Conservation (phyloP, 2,113 vertebrate species). For the Peromyscus californicus region DNA sequence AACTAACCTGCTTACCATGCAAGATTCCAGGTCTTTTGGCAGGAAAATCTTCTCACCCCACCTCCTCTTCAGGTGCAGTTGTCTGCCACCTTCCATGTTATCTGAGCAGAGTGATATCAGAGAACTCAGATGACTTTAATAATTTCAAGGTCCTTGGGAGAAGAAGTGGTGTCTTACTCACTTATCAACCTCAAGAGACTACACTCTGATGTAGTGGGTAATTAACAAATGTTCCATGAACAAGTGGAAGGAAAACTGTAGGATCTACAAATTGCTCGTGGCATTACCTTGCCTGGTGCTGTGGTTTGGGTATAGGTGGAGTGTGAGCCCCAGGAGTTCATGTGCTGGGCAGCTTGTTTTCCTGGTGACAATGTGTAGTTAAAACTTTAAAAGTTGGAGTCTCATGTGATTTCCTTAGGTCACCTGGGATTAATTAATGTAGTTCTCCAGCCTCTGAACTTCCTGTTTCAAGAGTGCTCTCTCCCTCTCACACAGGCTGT, state of each 20-base stretch:
- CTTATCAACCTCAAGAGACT: not conserved
- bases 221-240: not conserved
- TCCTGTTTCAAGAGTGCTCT: not conserved
- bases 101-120: not conserved
- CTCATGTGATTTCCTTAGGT: not conserved
- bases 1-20: not conserved
- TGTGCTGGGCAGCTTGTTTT: not conserved
- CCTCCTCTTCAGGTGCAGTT: not conserved
- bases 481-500: not conserved
- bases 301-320: not conserved
- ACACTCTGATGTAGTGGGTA: not conserved
- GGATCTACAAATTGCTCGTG: not conserved
- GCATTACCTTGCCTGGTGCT: not conserved
- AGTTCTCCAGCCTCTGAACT: not conserved
- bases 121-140: not conserved
- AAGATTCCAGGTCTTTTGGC: not conserved
- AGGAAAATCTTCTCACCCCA: not conserved
- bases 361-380: not conserved
- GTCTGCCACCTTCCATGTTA: not conserved
- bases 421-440: not conserved
- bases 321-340: not conserved
- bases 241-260: slow-evolving; percentile 16
- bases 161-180: not conserved
- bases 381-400: not conserved
- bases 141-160: not conserved